Percentiles rank a stretch among this genome's conserved stretches.
Conservation (phyloP, 1,140 invertebrate species). For the Aethina tumida region DNA sequence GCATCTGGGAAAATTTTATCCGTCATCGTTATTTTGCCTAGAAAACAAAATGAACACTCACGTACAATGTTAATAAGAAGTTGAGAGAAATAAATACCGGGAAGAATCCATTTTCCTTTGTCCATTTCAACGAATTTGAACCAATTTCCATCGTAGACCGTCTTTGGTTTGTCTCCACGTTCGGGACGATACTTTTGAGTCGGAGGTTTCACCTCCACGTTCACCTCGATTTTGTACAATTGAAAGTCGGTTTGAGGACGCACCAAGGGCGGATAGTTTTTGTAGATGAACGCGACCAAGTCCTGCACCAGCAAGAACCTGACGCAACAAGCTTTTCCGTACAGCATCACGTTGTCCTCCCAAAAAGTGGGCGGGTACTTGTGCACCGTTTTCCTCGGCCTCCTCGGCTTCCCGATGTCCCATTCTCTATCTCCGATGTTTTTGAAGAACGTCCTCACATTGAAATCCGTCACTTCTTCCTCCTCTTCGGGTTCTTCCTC, state of each 20-base stretch:
- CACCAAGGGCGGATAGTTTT: conserved; percentile 25
- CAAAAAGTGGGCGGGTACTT: conserved; percentile 19
- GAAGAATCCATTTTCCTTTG: conserved; percentile 29
- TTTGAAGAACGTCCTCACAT: too few relatives aligned
- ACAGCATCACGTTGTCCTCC: conserved; percentile 15
- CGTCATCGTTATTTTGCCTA: conserved; percentile 21
- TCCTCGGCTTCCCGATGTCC: conserved; percentile 11
- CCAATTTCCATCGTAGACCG: conserved; percentile 27
- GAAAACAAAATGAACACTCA: not conserved
- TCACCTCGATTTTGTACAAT: conserved; percentile 24
- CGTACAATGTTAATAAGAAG: not conserved
- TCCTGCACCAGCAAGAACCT: conserved; percentile 26
- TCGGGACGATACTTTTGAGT: conserved; percentile 20
- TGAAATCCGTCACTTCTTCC: not conserved
- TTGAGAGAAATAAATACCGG: conserved; percentile 7
- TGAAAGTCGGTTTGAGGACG: conserved; percentile 19
- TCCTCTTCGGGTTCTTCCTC: not conserved
- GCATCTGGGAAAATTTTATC: conserved; percentile 26
- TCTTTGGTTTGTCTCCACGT: conserved; percentile 12
- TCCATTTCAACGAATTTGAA: conserved; percentile 29
- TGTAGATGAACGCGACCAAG: conserved; percentile 25
- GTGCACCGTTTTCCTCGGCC: conserved; percentile 5
- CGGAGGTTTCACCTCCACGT: conserved; percentile 16
- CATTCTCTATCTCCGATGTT: conserved; percentile 15
- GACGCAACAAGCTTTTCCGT: conserved; percentile 27